Conservation (phyloP, 2,797 vertebrate species). For the Remorina albescens region DNA sequence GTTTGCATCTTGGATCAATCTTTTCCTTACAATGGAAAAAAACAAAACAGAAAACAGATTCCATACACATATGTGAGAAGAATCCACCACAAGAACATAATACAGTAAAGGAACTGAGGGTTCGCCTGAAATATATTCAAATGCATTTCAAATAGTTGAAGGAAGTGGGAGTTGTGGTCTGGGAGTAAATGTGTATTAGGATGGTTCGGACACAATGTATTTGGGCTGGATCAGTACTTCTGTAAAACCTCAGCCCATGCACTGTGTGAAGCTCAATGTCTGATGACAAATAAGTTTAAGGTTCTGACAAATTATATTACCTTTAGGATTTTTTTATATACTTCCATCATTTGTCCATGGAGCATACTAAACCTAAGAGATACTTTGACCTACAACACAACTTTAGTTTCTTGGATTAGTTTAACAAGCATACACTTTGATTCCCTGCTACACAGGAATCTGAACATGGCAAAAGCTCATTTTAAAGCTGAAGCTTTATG, state of each 20-base stretch:
- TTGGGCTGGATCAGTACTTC: constrained; percentile 42
- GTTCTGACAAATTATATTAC: constrained; percentile 50
- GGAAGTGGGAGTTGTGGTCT: constrained; percentile 5
- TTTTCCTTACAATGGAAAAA: constrained; percentile 49
- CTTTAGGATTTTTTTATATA: constrained; percentile 17
- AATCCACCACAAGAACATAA: constrained; percentile 35
- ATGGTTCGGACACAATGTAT: constrained; percentile 30
- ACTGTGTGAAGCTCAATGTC: constrained; percentile 47
- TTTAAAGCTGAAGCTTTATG: constrained; percentile 78
- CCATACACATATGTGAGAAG: constrained; percentile 42
- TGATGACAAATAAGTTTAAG: constrained; percentile 48
- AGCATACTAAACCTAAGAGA: constrained; percentile 44
- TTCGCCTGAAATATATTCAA: constrained; percentile 29
- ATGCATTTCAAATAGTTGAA: constrained; percentile 19
- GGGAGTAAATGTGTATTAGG: constrained; percentile 35
- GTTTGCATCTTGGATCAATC: constrained; percentile 31
- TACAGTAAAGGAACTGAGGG: constrained; percentile 47
- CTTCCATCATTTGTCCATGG: constrained; percentile 25
- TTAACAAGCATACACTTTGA: constrained; percentile 66
- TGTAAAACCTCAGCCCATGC: constrained; percentile 47
- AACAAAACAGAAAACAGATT: constrained; percentile 39
- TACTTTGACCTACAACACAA: constrained; percentile 42
- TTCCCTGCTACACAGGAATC: constrained; percentile 62
- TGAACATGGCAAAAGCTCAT: constrained; percentile 64
- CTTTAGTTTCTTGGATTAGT: constrained; percentile 51